Conservation (phyloP, 64 coral and sea anemone species). For the Montipora sp. region DNA sequence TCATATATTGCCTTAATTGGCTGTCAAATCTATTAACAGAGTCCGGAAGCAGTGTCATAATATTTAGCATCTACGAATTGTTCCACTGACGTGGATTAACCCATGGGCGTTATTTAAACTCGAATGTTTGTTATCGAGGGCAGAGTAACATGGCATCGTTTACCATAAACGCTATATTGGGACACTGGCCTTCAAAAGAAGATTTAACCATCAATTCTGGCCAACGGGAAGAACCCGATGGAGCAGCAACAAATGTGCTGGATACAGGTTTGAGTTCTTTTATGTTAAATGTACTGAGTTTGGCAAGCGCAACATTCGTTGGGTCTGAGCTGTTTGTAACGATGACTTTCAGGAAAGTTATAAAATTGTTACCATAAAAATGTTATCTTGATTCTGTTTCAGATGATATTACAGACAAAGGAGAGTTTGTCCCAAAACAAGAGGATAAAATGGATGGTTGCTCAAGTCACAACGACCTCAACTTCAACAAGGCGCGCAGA, state of each 20-base stretch:
- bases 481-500: constrained; percentile 75
- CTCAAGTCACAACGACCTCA: constrained; percentile 18
- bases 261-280: constrained; percentile 14
- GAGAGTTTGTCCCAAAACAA: constrained; percentile 4
- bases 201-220: background rate
- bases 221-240: background rate
- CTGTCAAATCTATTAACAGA: constrained; percentile 75
- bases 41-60: constrained; percentile 44
- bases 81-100: background rate
- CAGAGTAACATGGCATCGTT: constrained; percentile 32
- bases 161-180: constrained; percentile 50
- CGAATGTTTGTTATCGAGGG: background rate
- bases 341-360: background rate
- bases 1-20: constrained; percentile 63
- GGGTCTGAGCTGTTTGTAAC: background rate
- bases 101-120: constrained; percentile 9
- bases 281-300: background rate
- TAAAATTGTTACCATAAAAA: background rate
- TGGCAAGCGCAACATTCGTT: background rate
- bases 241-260: background rate
- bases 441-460: background rate
- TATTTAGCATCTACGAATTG: constrained; percentile 26
- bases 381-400: background rate
- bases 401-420: constrained; percentile 4
- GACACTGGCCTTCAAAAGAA: background rate